Evolutionary conservation across 2,113 vertebrate genomes (phyloP), one percentile per base, ranked within the genome.

Genomic region (Ctenomys sociabilis): DNA sequence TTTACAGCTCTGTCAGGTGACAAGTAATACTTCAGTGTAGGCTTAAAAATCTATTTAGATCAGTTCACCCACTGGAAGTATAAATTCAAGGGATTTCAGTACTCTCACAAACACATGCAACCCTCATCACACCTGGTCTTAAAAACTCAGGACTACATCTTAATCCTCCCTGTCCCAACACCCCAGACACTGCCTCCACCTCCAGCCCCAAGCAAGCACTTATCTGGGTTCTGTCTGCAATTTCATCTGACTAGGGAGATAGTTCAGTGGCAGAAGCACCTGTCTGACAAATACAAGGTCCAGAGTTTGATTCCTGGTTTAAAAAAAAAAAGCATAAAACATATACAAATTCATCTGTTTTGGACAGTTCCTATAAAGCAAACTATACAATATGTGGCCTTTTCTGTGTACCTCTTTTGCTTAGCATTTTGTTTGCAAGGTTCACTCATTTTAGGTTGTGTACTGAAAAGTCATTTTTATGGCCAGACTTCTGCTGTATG

Each of bases 351-450:
- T 91, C 43, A 49, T 90, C 24, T 70, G 0, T 73, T 68, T 75
- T 5, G 66, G 32, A 89, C 49, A 81, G 72, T 93, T 87, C 57
- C 30, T 45, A n/a, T 49, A 43, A 82, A 57, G 45, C 35, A 52
- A 57, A 10, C 57, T 24, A 43, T 52, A 61, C 1, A 49, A 3
- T 19, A 37, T 17, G n/a, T 86, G 61, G 16, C 40, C 49, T 83
- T 81, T 87, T 30, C 57, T 92, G 32, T 52, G 35, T 35, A 26
- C 26, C 92, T 85, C 81, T 92, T 97, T 95, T 59, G 43, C 17
- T 63, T 87, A 82, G 40, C 30, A 35, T 89, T 70, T 88, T n/a
- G 26, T 77, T 85, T 92, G 28, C 40, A 95, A 57, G 26, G 2
- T 59, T 54, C 14, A 13, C 66, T 4, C 12, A 16, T 35, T 3